A percentile compares a stretch with the other conserved stretches of the same genome.
These are phyloP conservation scores for Malurus splendens DNA, from an alignment of 2,797 vertebrate species.

Conservation along the genomic window DNA sequence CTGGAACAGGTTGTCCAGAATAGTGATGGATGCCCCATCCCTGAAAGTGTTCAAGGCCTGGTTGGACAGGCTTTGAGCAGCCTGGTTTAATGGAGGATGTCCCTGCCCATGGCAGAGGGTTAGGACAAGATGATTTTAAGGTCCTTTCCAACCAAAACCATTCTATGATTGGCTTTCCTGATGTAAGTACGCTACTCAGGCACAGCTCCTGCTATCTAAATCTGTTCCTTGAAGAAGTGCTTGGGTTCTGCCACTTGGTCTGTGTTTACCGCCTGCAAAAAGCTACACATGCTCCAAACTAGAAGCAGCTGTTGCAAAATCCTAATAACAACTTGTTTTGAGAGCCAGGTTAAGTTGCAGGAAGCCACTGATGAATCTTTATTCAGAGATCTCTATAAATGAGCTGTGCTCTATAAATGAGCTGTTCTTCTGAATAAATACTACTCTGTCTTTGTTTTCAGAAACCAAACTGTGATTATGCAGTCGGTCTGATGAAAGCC, in stretches of 20 bases:
- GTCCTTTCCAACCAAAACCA: neutral
- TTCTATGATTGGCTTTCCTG: neutral
- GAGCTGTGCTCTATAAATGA: neutral
- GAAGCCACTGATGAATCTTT: neutral
- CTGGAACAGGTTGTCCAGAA: neutral
- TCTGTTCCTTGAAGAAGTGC: neutral
- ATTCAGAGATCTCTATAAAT: no score
- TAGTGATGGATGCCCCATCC: neutral
- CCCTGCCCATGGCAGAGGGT: neutral
- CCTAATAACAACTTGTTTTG: neutral
- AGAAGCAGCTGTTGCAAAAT: neutral
- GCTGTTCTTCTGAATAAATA: neutral
- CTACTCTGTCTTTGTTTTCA: constrained; percentile 46
- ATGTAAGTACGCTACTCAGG: neutral
- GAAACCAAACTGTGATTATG: constrained; percentile 66
- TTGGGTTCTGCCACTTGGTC: neutral
- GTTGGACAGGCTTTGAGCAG: neutral
- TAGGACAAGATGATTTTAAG: neutral
- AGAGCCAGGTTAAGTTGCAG: neutral
- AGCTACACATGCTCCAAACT: neutral
- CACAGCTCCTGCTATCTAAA: neutral
- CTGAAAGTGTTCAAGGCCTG: neutral
- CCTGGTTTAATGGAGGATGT: neutral
- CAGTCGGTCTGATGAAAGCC: constrained; percentile 61
- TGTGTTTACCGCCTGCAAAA: neutral